Base-by-base conservation (phyloP, 2,888 invertebrate genomes). In the Sarcophaga caerulescens region DNA sequence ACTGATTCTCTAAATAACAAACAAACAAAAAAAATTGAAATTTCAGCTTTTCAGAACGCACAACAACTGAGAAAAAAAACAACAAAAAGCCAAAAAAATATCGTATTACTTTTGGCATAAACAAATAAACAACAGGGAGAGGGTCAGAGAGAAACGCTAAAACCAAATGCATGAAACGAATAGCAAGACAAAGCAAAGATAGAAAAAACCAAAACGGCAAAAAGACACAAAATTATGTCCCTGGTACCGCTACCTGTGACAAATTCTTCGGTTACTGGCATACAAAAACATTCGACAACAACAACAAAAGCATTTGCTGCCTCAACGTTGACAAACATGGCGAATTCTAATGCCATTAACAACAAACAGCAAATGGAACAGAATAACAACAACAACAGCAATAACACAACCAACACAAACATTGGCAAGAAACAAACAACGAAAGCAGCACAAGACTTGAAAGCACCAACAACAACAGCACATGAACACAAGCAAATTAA, bases 191-290 rank as follows among this genome's bases (percentile, higher is more conserved):
- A 74, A 62, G 2, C 25, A 19, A 47, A 75, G 47, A 71, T 60
- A 60, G 63, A 71, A 45, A 14, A 25, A 45, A 23, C 14, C 10
- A 60, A 66, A 21, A 25, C 19, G 44, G 25, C 44, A 73, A 52
- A 12, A 76, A 66, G 2, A 70, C 52, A 59, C 45, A 19, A 65
- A 73, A 85, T 76, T 68, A 88, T 88, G 88, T 87, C 88, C 35
- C 87, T 83, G 17, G 82, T 87, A 81, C 84, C 87, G 63, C 81
- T 85, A 82, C 83, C 76, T 68, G 81, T 75, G 45, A 57, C 83
- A 66, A 73, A 81, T 70, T 52, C 75, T 65, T 52, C 52, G 52
- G 17, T 52, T 52, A 12, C 12, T 14, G 52, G 69, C 68, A 52
- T 63, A 52, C 83, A 77, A 62, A 81, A 76, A 19, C 77, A 68